Conservation (phyloP, 2,888 invertebrate species). For the Nomada hirtipes region DNA sequence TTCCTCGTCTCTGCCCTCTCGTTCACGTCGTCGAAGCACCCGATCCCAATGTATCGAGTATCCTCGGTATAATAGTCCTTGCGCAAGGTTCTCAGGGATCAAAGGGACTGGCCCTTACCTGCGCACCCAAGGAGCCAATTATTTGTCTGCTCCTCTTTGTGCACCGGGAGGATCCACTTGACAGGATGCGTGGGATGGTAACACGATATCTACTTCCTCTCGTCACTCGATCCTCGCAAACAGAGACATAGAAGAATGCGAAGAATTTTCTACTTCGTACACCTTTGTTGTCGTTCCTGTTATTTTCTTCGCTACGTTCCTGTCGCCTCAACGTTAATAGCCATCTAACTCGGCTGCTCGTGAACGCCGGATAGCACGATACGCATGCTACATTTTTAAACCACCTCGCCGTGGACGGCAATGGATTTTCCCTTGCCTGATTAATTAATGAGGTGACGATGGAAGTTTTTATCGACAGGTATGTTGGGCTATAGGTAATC, state of each 20-base stretch:
- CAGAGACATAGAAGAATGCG: slow-evolving; percentile 33
- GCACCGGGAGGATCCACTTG: slow-evolving; percentile 79
- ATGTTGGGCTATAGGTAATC: slow-evolving; percentile 47
- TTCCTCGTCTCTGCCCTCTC: slow-evolving; percentile 34
- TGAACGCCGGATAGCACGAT: slow-evolving; percentile 1
- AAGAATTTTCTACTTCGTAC: slow-evolving; percentile 38
- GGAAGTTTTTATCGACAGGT: slow-evolving; percentile 34
- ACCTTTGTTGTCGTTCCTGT: slow-evolving; percentile 7
- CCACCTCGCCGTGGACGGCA: background rate
- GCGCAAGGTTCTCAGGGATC: slow-evolving; percentile 78
- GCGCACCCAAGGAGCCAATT: slow-evolving; percentile 82
- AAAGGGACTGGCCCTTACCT: slow-evolving; percentile 80
- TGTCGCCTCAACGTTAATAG: background rate
- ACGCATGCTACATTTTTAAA: background rate
- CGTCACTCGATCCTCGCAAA: slow-evolving; percentile 77
- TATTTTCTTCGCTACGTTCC: background rate
- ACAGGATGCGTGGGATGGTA: slow-evolving; percentile 83
- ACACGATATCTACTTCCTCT: slow-evolving; percentile 82
- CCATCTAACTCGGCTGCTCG: background rate
- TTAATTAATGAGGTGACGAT: slow-evolving; percentile 47
- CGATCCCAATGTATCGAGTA: slow-evolving; percentile 81
- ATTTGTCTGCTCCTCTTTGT: slow-evolving; percentile 83
- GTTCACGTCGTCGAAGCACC: slow-evolving; percentile 54
- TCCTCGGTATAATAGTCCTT: slow-evolving; percentile 75
- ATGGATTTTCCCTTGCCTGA: slow-evolving; percentile 16